phyloP scores from a whole-genome alignment of 2,888 invertebrate species.

The Caenorhabditis sp. region DNA sequence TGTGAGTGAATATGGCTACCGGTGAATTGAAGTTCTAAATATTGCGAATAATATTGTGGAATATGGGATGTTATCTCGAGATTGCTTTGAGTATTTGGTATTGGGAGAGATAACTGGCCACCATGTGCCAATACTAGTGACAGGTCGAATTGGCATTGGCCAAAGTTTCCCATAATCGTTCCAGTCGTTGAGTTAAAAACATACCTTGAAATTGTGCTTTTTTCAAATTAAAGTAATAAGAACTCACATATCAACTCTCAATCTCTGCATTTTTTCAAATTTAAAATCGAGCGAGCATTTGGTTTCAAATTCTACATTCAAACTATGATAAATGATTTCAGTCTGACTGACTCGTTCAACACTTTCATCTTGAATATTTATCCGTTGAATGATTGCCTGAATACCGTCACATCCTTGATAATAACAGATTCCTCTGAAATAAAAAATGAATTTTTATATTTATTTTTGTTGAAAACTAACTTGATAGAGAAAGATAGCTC shows the following conservation, averaged over 20 bases:
- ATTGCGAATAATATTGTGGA: constrained; percentile 41
- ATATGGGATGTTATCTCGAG: constrained; percentile 31
- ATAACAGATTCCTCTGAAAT: constrained; percentile 22
- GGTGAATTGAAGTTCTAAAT: constrained; percentile 40
- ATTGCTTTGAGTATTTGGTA: constrained; percentile 3
- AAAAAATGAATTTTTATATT: not conserved
- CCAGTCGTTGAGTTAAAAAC: constrained; percentile 17
- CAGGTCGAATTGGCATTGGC: constrained; percentile 23
- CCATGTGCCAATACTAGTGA: constrained; percentile 31
- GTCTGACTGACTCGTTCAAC: constrained; percentile 26
- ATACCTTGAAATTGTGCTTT: constrained; percentile 10
- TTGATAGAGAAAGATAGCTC: constrained; percentile 25
- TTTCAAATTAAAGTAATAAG: constrained; percentile 3
- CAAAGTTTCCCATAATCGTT: constrained; percentile 18
- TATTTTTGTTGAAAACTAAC: constrained; percentile 5
- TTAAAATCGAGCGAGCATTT: constrained; percentile 26
- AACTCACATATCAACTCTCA: constrained; percentile 31
- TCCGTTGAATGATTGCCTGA: constrained; percentile 8
- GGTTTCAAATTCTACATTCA: constrained; percentile 25
- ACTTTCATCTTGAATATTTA: constrained; percentile 20
- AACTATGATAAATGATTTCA: constrained; percentile 38
- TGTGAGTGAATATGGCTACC: constrained; percentile 47
- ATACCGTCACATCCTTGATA: constrained; percentile 22
- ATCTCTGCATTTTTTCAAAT: constrained; percentile 35
- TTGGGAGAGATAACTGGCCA: constrained; percentile 8